Evolutionary conservation across 2,113 vertebrate species (phyloP).

Genomic region (Fregetta grallaria): DNA sequence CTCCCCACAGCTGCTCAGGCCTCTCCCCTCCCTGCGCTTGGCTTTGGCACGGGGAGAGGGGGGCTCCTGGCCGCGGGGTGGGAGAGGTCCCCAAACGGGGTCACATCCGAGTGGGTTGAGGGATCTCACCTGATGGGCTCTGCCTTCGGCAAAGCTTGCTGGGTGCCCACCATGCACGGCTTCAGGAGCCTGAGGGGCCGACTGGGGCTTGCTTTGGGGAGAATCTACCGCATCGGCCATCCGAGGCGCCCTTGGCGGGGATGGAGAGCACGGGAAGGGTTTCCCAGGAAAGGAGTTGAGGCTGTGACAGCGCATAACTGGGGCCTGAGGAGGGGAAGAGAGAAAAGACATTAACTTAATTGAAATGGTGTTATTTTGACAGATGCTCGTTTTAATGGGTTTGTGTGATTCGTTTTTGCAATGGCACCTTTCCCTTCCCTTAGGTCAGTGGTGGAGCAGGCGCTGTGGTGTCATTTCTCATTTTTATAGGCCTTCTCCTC

Average conservation of each 20-base stretch:
- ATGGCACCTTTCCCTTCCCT: background rate
- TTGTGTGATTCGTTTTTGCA: background rate
- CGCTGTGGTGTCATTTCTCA: background rate
- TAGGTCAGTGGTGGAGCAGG: background rate
- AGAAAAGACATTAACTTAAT: background rate
- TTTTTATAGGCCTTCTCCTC: background rate
- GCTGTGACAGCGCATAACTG: background rate
- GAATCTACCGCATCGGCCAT: accelerated
- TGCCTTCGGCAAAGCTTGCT: background rate
- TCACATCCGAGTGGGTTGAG: accelerated
- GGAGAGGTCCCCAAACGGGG: background rate
- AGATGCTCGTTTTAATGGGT: background rate
- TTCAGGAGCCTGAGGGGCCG: background rate
- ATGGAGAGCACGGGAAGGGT: background rate
- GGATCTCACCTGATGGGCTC: background rate
- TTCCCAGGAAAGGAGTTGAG: background rate
- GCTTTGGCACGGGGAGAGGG: accelerated
- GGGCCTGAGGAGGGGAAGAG: background rate
- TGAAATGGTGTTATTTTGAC: background rate
- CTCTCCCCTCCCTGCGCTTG: accelerated
- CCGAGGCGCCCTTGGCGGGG: background rate
- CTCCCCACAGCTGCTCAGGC: background rate
- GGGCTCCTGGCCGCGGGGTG: background rate
- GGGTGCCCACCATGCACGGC: accelerated
- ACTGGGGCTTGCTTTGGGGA: background rate